Base-by-base conservation (phyloP, 2,113 vertebrate species). In the Clarias magur region DNA sequence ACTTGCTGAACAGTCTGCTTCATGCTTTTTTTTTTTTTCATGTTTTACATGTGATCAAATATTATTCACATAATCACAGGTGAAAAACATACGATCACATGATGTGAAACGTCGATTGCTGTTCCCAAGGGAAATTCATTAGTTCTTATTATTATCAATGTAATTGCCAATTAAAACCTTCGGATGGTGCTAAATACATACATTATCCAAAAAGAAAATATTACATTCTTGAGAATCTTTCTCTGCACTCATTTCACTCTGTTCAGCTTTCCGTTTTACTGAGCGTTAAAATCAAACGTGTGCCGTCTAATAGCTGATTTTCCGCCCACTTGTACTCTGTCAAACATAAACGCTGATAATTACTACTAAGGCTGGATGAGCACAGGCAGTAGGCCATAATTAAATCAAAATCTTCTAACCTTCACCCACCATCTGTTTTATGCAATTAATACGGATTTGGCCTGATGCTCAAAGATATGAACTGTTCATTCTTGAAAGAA, bases 371-470 rank as follows among this genome's bases (percentile, higher is more conserved):
- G 38, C 34, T 27, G 60, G 57, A 65, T 25, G 38, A 56, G 62
- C 59, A 56, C 86, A 86, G 60, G 25, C 83, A 87, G 42, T 80
- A 84, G 59, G 8, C 57, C 68, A 30, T 88, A 63, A 88, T 88
- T 87, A 85, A 90, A 87, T 42, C 57, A 63, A 81, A 78, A 76
- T 80, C 68, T 57, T n/a, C 60, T 53, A 83, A 72, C 76, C 30
- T 67, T 59, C 80, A 63, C 65, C 62, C 63, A 82, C 80, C 78
- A 42, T 85, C 78, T 78, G 83, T 54, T 87, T 87, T 78, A 73
- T 83, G 57, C 63, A 23, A n/a, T 73, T 80, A 88, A 76, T 88
- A 82, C 80, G 57, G 13, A 7, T 48, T 34, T 63, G 53, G 54
- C 60, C 65, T 59, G n/a, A 54, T 48, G 59, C 65, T 81, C 34